These are phyloP conservation scores for Drosophila bunnanda DNA, from an alignment of 2,888 invertebrate genomes.

Conservation along the genomic window DNA sequence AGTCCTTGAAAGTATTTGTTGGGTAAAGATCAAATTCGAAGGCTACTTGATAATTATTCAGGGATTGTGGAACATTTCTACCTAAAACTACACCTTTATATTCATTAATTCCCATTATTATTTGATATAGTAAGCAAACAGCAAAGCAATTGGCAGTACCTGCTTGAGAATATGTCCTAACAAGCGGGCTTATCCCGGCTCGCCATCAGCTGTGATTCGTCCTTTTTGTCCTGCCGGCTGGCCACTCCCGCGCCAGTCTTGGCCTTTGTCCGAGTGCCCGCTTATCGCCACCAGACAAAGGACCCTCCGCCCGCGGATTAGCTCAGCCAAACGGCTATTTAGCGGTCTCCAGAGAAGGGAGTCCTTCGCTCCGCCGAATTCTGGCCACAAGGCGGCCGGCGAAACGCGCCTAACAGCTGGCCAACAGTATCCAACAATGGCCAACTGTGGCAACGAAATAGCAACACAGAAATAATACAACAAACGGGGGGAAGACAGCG, in stretches of 20 bases:
- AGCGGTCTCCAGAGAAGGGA: slow-evolving; percentile 15
- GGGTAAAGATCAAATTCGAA: no score
- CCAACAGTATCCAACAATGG: slow-evolving; percentile 35
- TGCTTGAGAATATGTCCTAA: no score
- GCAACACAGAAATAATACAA: neutral
- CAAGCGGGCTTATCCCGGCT: neutral
- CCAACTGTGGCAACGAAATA: slow-evolving; percentile 51
- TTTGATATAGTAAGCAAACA: neutral
- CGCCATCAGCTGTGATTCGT: slow-evolving; percentile 4
- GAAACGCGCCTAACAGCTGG: slow-evolving; percentile 66
- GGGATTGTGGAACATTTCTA: neutral
- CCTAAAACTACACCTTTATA: neutral
- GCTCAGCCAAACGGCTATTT: slow-evolving; percentile 61
- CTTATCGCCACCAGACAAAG: slow-evolving; percentile 23
- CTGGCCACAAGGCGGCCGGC: slow-evolving; percentile 71
- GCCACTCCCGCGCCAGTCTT: neutral
- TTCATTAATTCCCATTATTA: neutral
- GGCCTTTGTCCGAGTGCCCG: slow-evolving; percentile 6
- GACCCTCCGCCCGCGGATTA: slow-evolving; percentile 42
- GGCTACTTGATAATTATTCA: no score
- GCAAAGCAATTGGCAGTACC: neutral
- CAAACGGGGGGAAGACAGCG: neutral
- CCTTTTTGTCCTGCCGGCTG: slow-evolving; percentile 4
- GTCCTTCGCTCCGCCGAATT: slow-evolving; percentile 41
- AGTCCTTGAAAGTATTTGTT: neutral